Conservation (phyloP, 23 tunicate species). For the Halocynthia roretzi region DNA sequence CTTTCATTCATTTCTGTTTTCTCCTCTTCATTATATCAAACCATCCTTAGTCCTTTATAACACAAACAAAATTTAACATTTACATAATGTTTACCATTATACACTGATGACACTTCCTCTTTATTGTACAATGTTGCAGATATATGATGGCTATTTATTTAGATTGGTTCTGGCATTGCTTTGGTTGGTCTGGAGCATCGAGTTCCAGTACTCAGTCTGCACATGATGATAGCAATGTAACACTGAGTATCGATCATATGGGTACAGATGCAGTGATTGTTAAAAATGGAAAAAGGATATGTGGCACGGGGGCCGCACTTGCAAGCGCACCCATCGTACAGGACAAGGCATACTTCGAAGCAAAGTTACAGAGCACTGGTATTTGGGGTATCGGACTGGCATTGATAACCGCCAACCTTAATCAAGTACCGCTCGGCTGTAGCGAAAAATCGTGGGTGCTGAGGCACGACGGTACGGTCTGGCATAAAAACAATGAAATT, state of each 20-base stretch:
- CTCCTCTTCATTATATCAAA: no score
- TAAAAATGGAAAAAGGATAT: constrained; percentile 84
- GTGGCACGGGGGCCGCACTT: constrained; percentile 88
- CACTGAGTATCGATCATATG: constrained; percentile 54
- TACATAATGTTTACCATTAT: no score
- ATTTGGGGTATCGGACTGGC: constrained; percentile 96
- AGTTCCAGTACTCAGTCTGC: constrained; percentile 4
- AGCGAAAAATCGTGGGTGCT: constrained; percentile 78
- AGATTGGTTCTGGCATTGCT: constrained; percentile 56
- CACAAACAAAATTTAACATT: no score
- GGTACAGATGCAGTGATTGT: constrained; percentile 93
- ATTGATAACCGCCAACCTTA: constrained; percentile 34
- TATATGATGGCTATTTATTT: constrained; percentile 10
- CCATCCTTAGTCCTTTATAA: no score
- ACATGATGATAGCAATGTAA: constrained; percentile 25
- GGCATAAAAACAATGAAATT: constrained; percentile 57
- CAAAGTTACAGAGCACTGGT: constrained; percentile 88
- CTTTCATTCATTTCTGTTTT: no score
- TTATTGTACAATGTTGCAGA: no score
- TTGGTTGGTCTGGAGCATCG: constrained; percentile 54
- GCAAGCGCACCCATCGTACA: constrained; percentile 78
- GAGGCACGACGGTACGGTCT: constrained; percentile 66
- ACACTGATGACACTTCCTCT: no score
- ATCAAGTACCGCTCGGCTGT: constrained; percentile 71
- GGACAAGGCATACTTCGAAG: constrained; percentile 99